phyloP scores from a whole-genome alignment of 2,797 vertebrate genomes.

The Malacoraja senta region DNA sequence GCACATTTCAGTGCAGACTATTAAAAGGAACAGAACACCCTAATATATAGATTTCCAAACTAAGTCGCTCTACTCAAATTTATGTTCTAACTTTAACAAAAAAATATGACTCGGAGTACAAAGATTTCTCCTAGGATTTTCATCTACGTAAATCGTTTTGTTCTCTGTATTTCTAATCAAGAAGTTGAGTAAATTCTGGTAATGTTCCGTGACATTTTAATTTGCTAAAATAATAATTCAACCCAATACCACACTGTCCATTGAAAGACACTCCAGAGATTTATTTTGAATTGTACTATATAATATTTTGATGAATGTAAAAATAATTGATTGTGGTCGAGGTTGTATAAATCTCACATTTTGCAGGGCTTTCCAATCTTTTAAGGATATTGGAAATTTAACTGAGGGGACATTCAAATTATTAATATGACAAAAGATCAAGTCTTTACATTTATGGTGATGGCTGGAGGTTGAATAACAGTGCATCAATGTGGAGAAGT shows the following conservation, averaged over 20 bases:
- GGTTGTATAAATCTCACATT: slow-evolving; percentile 14
- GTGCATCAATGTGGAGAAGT: no score
- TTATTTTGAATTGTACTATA: background rate
- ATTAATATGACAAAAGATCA: no score
- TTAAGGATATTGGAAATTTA: background rate
- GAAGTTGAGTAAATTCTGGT: slow-evolving; percentile 8
- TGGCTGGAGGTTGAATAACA: no score
- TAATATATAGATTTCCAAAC: slow-evolving; percentile 1
- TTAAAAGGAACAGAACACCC: background rate
- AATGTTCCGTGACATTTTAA: background rate
- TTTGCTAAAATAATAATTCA: background rate
- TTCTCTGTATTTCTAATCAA: background rate
- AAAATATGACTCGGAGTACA: background rate
- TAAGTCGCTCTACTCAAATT: background rate
- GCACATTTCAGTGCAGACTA: background rate
- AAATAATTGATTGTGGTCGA: background rate
- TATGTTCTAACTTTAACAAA: background rate
- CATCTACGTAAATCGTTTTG: background rate
- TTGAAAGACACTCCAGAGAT: background rate
- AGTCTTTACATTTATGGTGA: no score
- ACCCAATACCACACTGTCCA: background rate
- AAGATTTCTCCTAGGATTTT: background rate
- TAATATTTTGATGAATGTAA: background rate
- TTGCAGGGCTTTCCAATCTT: background rate
- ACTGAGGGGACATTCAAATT: background rate